Percentiles rank a stretch among this genome's conserved stretches.
phyloP scores from a whole-genome alignment of 2,113 vertebrate species.

The Dunckerocampus dactyliophorus region DNA sequence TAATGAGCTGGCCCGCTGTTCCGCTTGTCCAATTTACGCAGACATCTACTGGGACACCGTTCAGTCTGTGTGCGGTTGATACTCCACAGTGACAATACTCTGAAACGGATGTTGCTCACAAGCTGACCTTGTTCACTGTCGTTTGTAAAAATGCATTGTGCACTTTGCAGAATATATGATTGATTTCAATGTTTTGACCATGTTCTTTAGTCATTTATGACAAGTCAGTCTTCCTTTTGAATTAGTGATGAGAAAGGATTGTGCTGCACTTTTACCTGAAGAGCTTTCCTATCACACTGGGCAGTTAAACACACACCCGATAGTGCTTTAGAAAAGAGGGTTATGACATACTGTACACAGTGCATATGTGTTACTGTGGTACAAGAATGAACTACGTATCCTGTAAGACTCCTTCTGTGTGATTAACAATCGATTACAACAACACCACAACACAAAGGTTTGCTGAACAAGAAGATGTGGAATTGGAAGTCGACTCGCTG shows the following conservation, averaged over 20 bases:
- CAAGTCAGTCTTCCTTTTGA: conserved; percentile 22
- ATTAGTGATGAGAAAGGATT: conserved; percentile 18
- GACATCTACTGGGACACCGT: neutral
- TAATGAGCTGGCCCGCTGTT: neutral
- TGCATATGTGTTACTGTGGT: neutral
- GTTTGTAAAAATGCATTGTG: neutral
- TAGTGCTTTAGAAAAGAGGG: neutral
- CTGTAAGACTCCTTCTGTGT: conserved; percentile 16
- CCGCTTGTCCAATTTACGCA: neutral
- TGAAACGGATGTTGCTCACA: too few species aligned
- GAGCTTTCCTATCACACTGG: neutral
- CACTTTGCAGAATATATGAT: neutral
- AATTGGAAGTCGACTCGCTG: too few species aligned
- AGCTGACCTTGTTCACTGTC: neutral
- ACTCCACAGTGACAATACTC: neutral
- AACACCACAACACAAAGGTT: too few species aligned
- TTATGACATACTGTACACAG: neutral
- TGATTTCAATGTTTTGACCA: conserved; percentile 1
- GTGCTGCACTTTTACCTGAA: neutral
- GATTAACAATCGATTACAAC: conserved; percentile 13
- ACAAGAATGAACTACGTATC: neutral
- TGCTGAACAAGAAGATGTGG: too few species aligned
- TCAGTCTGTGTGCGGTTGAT: neutral
- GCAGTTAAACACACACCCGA: neutral
- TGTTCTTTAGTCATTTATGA: neutral